Conservation (phyloP, 2,888 invertebrate species). For the Notocelia uddmanniana region DNA sequence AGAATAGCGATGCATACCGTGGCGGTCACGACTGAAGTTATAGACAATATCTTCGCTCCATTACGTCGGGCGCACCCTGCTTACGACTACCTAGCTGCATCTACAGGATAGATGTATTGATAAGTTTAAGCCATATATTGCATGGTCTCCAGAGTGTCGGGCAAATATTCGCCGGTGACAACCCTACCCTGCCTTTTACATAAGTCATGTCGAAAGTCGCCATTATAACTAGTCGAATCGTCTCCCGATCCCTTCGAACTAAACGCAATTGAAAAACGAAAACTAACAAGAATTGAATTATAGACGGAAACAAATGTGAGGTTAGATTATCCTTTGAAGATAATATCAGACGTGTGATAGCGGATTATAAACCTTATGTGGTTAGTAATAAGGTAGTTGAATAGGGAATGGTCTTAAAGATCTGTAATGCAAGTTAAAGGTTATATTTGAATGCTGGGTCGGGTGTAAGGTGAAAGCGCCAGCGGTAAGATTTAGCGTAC, state of each 20-base stretch:
- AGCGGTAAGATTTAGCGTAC: not conserved
- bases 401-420: constrained; percentile 14
- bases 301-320: constrained; percentile 27
- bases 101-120: no score
- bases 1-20: no score
- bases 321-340: constrained; percentile 28
- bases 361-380: not conserved
- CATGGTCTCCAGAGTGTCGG: no score
- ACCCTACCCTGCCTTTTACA: not conserved
- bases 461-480: not conserved
- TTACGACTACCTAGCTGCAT: no score
- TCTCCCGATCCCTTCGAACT: not conserved
- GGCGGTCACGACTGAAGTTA: no score
- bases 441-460: constrained; percentile 31
- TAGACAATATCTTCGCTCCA: no score
- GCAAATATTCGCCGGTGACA: no score
- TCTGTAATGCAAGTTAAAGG: constrained; percentile 37
- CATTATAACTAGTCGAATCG: no score
- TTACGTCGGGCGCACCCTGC: no score
- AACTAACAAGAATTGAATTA: constrained; percentile 30
- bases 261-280: constrained; percentile 28
- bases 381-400: not conserved
- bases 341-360: not conserved
- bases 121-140: no score
- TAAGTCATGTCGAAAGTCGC: not conserved